These are phyloP conservation scores for Sweltsa coloradensis DNA, from an alignment of 1,140 invertebrate genomes.

Conservation along the genomic window DNA sequence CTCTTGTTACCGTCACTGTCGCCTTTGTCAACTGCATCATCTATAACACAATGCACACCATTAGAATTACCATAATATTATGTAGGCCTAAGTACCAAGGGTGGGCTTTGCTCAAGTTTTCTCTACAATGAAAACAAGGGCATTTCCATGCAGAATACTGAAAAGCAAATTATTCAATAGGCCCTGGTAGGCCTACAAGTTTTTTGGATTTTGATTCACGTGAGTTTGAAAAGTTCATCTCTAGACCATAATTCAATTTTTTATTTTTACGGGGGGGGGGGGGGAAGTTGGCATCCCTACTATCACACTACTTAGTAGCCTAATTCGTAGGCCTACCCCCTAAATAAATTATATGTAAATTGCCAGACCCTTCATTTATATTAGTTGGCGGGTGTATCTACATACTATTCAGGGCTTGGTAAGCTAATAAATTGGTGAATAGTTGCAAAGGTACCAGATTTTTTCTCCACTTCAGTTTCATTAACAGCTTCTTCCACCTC, in stretches of 20 bases:
- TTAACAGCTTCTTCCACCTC: conserved; percentile 31
- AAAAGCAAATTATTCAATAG: background rate
- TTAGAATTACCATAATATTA: conserved; percentile 13
- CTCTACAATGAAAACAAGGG: background rate
- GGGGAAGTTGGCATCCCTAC: background rate
- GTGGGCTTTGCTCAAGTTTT: background rate
- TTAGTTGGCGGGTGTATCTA: too few relatives aligned
- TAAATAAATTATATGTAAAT: background rate
- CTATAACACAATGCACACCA: conserved; percentile 21
- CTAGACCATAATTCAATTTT: too few relatives aligned
- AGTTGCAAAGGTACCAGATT: conserved; percentile 3
- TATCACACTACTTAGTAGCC: background rate
- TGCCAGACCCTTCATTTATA: too few relatives aligned
- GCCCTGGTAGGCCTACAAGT: too few relatives aligned
- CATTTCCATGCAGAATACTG: background rate
- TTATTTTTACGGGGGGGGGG: too few relatives aligned
- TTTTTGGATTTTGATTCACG: too few relatives aligned
- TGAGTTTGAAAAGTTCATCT: too few relatives aligned
- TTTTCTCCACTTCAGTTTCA: conserved; percentile 16
- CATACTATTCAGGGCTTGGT: background rate
- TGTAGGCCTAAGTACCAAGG: background rate
- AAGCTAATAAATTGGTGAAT: background rate
- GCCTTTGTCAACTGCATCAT: conserved; percentile 30
- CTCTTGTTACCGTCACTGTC: conserved; percentile 27
- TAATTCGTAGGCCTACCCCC: background rate